Conservation (phyloP, 1,140 invertebrate genomes). For the Dendroctonus ponderosae region DNA sequence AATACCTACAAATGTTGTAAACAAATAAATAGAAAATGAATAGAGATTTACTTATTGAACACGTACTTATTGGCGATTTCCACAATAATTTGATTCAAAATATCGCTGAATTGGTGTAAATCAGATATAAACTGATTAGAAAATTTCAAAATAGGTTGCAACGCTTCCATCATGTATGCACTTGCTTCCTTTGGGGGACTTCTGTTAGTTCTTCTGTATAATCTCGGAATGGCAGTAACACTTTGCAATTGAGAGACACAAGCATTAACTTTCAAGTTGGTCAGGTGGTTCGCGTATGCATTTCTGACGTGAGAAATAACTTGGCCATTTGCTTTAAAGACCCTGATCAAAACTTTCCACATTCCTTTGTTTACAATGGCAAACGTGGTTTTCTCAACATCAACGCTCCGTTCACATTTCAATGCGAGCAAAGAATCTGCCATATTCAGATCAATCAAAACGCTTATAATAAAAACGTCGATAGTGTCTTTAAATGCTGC, state of each 20-base stretch:
- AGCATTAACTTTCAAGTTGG: slow-evolving; percentile 55
- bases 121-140: slow-evolving; percentile 56
- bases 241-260: slow-evolving; percentile 63
- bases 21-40: slow-evolving; percentile 2
- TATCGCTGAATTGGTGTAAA: slow-evolving; percentile 41
- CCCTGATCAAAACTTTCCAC: slow-evolving; percentile 32
- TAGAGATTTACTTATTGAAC: background rate
- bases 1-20: slow-evolving; percentile 65
- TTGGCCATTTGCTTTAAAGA: slow-evolving; percentile 42
- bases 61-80: slow-evolving; percentile 31
- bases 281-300: slow-evolving; percentile 54
- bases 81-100: slow-evolving; percentile 35
- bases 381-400: slow-evolving; percentile 38
- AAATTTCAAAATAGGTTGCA: slow-evolving; percentile 65
- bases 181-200: slow-evolving; percentile 78
- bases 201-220: slow-evolving; percentile 90
- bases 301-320: slow-evolving; percentile 55
- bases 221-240: slow-evolving; percentile 87
- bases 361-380: slow-evolving; percentile 38
- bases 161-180: slow-evolving; percentile 70
- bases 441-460: slow-evolving; percentile 40
- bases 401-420: slow-evolving; percentile 19
- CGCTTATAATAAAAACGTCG: slow-evolving; percentile 41
- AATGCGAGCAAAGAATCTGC: slow-evolving; percentile 33
- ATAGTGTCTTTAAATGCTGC: slow-evolving; percentile 13